Evolutionary conservation across 1,140 invertebrate genomes (phyloP), one percentile per base, ranked within the genome.

Genomic region (Tetranychus urticae): DNA sequence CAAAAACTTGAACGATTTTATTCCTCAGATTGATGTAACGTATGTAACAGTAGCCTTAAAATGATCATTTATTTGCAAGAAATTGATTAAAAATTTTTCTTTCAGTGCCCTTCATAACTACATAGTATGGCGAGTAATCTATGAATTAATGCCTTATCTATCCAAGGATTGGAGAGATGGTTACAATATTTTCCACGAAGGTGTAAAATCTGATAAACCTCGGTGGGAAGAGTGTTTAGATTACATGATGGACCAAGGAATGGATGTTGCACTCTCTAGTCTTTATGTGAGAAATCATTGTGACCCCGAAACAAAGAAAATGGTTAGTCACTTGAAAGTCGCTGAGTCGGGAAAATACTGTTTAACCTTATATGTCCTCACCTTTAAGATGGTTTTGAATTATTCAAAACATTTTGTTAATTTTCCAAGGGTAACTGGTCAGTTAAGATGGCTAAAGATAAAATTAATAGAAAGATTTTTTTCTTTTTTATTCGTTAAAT

Each of bases 91-190:
- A 12, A 23, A 31, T 61, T 63, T 54, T 69, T 61, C 62, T 68
- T 69, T 3, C 70, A 85, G 85, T 61, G 79, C 81, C 0, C 70
- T 90, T 8, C 81, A 87, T 69, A 89, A 91, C 73, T 88, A 87
- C 67, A 76, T 85, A 66, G 78, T 88, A 75, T 88, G 86, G 86
- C 76, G 84, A 37, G 81, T 82, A 0, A 79, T 83, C 1, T 78
- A 77, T 0, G 79, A 80, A 14, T 82, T 83, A 0, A 77, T 86
- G 3, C 80, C 79, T 10, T 88, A 85, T 69, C 71, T 89, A 45
- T 83, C 78, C 1, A 80, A 86, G 55, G 75, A 79, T 14, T 79
- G 86, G 59, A 73, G 83, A 1, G 79, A 81, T 52, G 74, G 80
- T 42, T 88, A 85, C 69, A 79, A 79, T 14, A 83, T 82, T 0